These are phyloP conservation scores for Xestia c-nigrum DNA, from an alignment of 2,888 invertebrate genomes.

Conservation along the genomic window DNA sequence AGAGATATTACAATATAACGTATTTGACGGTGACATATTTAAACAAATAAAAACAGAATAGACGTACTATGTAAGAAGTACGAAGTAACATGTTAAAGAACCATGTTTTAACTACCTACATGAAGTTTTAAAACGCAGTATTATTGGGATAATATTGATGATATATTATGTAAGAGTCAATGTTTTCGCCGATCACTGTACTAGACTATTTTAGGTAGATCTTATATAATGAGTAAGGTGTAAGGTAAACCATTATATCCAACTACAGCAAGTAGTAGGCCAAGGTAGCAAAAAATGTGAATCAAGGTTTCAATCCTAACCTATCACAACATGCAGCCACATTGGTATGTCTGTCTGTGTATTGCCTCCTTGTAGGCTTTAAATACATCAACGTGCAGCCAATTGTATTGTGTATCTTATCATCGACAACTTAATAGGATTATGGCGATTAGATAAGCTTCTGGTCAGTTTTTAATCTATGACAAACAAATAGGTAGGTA, in stretches of 20 bases:
- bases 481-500: background rate
- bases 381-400: background rate
- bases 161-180: background rate
- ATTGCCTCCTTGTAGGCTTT: background rate
- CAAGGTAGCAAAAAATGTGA: background rate
- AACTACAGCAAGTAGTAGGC: background rate
- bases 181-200: background rate
- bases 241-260: background rate
- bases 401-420: background rate
- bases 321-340: conserved; percentile 21
- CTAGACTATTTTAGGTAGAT: background rate
- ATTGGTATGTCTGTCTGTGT: too few relatives aligned
- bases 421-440: background rate
- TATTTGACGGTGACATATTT: too few relatives aligned
- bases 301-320: conserved; percentile 26
- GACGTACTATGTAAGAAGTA: too few relatives aligned
- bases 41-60: too few relatives aligned
- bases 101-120: background rate
- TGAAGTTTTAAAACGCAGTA: background rate
- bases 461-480: background rate
- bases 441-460: conserved; percentile 4
- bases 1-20: too few relatives aligned
- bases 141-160: background rate
- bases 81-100: background rate
- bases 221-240: background rate